Conservation (phyloP, 2,113 vertebrate species). For the Oophaga pumilio region DNA sequence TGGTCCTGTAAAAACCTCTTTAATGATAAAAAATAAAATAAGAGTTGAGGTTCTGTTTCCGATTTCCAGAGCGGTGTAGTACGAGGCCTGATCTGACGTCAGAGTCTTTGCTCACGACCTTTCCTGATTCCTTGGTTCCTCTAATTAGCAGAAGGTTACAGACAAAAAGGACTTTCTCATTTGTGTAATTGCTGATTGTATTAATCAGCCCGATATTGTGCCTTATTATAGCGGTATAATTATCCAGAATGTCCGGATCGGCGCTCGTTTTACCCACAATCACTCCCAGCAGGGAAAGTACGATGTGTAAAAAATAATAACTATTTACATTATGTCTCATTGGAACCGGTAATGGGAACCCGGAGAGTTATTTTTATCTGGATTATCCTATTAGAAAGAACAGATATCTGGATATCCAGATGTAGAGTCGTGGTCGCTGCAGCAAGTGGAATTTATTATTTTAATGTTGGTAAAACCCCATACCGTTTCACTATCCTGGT, state of each 20-base stretch:
- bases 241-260: neutral
- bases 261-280: neutral
- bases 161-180: constrained; percentile 1
- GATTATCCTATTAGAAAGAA: neutral
- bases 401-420: neutral
- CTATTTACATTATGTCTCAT: neutral
- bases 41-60: too few species aligned
- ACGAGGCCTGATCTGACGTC: neutral
- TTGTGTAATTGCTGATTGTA: constrained; percentile 21
- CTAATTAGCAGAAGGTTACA: constrained; percentile 33
- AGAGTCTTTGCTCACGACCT: neutral
- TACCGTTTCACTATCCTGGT: too few species aligned
- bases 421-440: neutral
- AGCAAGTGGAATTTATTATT: neutral
- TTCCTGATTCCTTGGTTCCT: neutral
- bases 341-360: neutral
- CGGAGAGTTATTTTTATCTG: neutral
- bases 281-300: constrained; percentile 5
- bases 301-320: neutral
- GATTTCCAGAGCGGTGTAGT: too few species aligned
- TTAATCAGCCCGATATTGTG: constrained; percentile 30
- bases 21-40: too few species aligned
- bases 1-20: too few species aligned
- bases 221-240: neutral
- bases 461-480: too few species aligned